Conservation (phyloP, 2,797 vertebrate genomes). For the Acomys russatus region DNA sequence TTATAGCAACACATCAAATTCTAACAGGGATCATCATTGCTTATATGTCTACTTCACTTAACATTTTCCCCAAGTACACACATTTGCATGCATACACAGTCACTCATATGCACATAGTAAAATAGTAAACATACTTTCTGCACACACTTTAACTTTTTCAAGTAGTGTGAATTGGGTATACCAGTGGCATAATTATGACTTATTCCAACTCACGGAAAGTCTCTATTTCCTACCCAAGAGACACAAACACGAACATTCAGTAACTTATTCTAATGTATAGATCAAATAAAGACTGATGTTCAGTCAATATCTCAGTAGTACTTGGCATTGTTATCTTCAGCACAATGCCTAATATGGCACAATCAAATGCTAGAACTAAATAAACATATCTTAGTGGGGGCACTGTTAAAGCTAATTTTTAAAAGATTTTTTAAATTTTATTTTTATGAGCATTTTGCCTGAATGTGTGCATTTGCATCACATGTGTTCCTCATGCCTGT, state of each 20-base stretch:
- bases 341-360: neutral
- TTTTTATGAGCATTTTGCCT: neutral
- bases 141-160: slow-evolving; percentile 12
- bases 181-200: neutral
- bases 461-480: too few species aligned
- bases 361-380: slow-evolving; percentile 25
- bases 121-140: neutral
- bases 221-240: neutral
- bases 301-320: neutral
- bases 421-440: neutral
- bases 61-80: neutral
- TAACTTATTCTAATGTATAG: neutral
- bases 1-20: slow-evolving; percentile 16
- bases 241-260: slow-evolving; percentile 30
- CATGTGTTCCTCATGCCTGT: too few species aligned
- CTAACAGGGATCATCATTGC: neutral
- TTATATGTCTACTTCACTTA: neutral
- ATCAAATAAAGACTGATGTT: slow-evolving; percentile 5
- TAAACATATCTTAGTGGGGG: neutral
- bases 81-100: too few species aligned
- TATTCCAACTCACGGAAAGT: slow-evolving; percentile 14
- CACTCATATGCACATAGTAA: neutral
- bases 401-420: slow-evolving; percentile 7
- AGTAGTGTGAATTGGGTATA: neutral
- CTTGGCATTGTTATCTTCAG: neutral